These are phyloP conservation scores for Carcharodon carcharias DNA, from an alignment of 2,797 vertebrate species.

Conservation along the genomic window DNA sequence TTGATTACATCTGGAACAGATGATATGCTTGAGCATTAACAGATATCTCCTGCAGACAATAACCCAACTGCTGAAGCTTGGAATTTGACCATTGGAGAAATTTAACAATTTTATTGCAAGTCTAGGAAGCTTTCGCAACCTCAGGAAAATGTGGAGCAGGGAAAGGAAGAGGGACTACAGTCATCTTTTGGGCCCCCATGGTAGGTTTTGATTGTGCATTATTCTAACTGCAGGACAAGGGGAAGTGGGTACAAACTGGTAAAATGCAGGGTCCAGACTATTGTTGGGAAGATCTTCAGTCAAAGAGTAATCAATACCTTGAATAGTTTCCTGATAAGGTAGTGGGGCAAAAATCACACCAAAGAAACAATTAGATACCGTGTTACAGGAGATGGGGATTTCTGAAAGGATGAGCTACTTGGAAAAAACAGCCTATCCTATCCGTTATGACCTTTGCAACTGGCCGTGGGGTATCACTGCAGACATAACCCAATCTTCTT, in stretches of 20 bases:
- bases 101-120: neutral
- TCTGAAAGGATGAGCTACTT: neutral
- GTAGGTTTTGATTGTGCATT: neutral
- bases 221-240: neutral
- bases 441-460: neutral
- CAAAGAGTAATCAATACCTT: neutral
- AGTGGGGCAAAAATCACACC: neutral
- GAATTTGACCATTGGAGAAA: neutral
- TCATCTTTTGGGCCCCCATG: neutral
- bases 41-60: neutral
- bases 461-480: neutral
- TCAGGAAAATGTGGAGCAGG: neutral
- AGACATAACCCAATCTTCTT: neutral
- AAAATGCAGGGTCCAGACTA: neutral
- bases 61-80: neutral
- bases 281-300: neutral
- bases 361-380: neutral
- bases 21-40: neutral
- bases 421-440: neutral
- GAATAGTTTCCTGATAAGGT: neutral
- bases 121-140: neutral
- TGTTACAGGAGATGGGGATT: neutral
- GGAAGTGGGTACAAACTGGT: neutral
- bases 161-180: neutral
- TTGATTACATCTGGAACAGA: neutral